A percentile compares a stretch with the other conserved stretches of the same genome.
Evolutionary conservation across 2,113 vertebrate species (phyloP).

Genomic region (Pedetes capensis): DNA sequence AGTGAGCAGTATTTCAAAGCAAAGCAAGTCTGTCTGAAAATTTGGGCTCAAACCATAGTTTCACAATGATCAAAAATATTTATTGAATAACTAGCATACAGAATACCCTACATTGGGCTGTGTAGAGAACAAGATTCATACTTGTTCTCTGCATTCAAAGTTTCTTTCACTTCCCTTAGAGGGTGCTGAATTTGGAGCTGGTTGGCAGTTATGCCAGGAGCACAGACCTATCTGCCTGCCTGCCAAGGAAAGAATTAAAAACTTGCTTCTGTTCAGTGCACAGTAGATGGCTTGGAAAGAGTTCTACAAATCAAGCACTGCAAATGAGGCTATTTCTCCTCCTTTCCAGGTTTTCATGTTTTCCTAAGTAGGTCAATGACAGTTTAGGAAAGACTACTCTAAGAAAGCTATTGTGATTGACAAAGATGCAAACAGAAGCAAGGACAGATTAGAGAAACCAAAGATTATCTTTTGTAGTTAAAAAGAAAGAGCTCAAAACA

Average conservation of each 20-base stretch:
- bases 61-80: slow-evolving; percentile 38
- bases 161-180: background rate
- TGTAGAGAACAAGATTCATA: background rate
- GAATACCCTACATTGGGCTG: background rate
- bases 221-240: background rate
- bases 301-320: background rate
- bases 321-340: background rate
- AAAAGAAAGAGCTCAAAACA: background rate
- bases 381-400: slow-evolving; percentile 2
- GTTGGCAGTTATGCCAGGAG: background rate
- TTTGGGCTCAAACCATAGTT: background rate
- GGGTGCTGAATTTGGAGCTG: background rate
- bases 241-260: slow-evolving; percentile 49
- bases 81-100: background rate
- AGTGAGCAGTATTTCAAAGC: slow-evolving; percentile 54
- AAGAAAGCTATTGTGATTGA: background rate
- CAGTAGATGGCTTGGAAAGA: background rate
- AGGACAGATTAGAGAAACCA: background rate
- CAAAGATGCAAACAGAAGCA: background rate
- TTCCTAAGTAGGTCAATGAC: slow-evolving; percentile 36
- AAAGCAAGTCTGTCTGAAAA: slow-evolving; percentile 26
- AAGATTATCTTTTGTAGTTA: background rate
- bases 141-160: background rate
- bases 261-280: background rate
- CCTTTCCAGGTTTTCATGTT: slow-evolving; percentile 31